Percentiles rank a stretch among this genome's conserved stretches.
Conservation (phyloP, 2,113 vertebrate species). For the Ahaetulla prasina region DNA sequence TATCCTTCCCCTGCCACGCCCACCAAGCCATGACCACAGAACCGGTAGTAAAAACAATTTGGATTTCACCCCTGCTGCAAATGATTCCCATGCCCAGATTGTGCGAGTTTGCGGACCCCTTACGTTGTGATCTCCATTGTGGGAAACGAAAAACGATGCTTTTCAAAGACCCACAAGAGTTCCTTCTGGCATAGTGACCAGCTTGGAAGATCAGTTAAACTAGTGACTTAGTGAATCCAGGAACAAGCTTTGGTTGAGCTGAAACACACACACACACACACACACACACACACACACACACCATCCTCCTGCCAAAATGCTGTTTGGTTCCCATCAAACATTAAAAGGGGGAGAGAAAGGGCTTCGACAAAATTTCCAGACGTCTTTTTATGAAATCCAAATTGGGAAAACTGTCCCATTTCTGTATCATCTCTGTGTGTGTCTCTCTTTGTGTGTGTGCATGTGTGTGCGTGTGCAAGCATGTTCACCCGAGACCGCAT, state of each 20-base stretch:
- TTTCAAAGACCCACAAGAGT: neutral
- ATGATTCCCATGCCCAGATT: neutral
- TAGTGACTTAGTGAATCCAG: conserved; percentile 14
- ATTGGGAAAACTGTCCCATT: neutral
- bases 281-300: too few species aligned
- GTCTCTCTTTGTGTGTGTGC: neutral
- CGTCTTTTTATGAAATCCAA: neutral
- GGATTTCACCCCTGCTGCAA: too few species aligned
- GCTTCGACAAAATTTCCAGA: neutral
- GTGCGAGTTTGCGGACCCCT: neutral
- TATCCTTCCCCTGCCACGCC: too few species aligned
- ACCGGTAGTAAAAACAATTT: too few species aligned
- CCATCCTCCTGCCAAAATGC: too few species aligned
- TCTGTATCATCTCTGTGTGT: neutral
- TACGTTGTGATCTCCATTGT: neutral
- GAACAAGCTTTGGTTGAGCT: neutral
- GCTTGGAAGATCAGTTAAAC: conserved; percentile 24
- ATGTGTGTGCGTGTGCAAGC: rapidly evolving
- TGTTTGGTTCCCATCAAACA: conserved; percentile 31
- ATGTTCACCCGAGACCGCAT: neutral
- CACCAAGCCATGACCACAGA: too few species aligned
- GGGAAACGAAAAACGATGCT: neutral
- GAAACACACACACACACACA: conserved; percentile 2
- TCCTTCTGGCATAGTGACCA: rapidly evolving
- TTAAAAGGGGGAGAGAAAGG: neutral